phyloP scores from a whole-genome alignment of 1,140 invertebrate species.

The Drosophila carrolli region DNA sequence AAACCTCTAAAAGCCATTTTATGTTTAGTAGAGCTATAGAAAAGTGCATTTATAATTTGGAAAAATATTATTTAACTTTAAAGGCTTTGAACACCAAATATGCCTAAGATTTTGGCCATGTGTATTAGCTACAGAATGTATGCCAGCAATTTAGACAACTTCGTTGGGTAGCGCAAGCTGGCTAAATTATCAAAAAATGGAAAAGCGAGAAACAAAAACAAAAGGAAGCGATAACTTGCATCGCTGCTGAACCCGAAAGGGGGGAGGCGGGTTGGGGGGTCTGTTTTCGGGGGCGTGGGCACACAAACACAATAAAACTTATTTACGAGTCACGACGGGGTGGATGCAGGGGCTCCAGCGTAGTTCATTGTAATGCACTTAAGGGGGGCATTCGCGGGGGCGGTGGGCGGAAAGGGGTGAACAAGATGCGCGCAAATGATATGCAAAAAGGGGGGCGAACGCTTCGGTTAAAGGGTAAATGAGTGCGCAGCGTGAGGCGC shows the following conservation, averaged over 20 bases:
- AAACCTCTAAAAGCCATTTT: no score
- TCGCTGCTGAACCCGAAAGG: constrained; percentile 28
- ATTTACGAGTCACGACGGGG: constrained; percentile 81
- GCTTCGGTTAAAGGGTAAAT: constrained; percentile 78
- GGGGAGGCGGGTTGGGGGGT: neutral
- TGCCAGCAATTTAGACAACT: constrained; percentile 79
- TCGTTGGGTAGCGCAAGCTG: constrained; percentile 70
- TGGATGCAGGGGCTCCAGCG: constrained; percentile 47
- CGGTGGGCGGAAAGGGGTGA: neutral
- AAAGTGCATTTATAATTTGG: no score
- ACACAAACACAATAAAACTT: constrained; percentile 81
- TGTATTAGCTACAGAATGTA: constrained; percentile 48
- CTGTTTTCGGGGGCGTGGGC: constrained; percentile 59
- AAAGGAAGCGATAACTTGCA: constrained; percentile 81
- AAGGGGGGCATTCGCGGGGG: constrained; percentile 30
- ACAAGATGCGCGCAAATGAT: constrained; percentile 80
- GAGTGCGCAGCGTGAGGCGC: constrained; percentile 74
- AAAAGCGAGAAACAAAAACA: constrained; percentile 45
- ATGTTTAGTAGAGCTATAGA: no score
- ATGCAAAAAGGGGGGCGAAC: constrained; percentile 63
- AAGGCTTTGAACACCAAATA: no score
- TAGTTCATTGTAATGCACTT: constrained; percentile 82
- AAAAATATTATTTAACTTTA: no score
- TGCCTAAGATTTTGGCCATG: neutral
- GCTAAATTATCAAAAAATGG: constrained; percentile 77